Evolutionary conservation across 2,888 invertebrate species (phyloP), one percentile per base, ranked within the genome.

Genomic region (Acleris emargana): DNA sequence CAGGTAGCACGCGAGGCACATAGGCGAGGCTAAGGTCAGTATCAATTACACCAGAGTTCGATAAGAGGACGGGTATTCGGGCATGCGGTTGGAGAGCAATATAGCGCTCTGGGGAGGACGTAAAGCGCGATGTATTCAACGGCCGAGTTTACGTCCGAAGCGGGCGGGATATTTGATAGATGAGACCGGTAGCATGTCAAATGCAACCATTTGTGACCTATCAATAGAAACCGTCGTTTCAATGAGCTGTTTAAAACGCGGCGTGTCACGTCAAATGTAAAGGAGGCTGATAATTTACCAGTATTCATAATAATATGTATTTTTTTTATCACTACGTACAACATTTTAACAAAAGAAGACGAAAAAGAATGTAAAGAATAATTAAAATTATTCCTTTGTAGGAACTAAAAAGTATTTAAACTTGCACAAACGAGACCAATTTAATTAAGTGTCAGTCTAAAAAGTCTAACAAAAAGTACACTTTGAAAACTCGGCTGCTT

Each of bases 101-200:
- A 43, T 43, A 4, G 7, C 43, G 43, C 55, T 17, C 20, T 20
- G 17, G 25, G 25, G 20, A 42, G n/a, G 32, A 22, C 42, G 32
- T 28, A 16, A 38, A 49, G 58, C 49, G 32, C 38, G n/a, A 11
- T 4, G 16, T 58, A 49, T 49, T 49, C 58, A n/a, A 9, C 32
- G 18, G 58, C 18, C 32, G 32, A 58, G 38, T 49, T 32, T 42
- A 54, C 4, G 32, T 20, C 49, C 18, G 58, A 49, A 38, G 13
- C 38, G 38, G 38, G 13, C 11, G 38, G 13, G 49, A 13, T 58
- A 58, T 32, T n/a, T 58, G 49, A 58, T 58, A 49, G 49, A 58
- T 49, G 20, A 49, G 49, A 58, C 42, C 5, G 45, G 55, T 17
- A 45, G 55, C 42, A 57, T 50, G 25, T 50, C 17, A 47, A 62